Evolutionary conservation across 1,140 invertebrate species (phyloP).

Genomic region (Drosophila ficusphila): DNA sequence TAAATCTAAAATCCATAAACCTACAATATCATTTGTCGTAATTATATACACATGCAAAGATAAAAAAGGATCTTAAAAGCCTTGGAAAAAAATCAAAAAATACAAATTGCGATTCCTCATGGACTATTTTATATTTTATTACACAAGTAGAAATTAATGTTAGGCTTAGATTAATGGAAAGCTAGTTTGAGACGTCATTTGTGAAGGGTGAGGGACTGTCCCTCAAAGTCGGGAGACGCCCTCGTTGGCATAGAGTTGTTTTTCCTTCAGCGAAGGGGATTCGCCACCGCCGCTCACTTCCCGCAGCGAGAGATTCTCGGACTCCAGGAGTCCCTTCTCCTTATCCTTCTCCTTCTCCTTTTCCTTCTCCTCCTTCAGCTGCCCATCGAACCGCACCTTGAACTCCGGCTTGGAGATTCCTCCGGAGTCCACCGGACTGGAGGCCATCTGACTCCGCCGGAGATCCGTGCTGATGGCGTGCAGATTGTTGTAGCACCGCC

Average conservation of each 20-base stretch:
- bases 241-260: conserved; percentile 68
- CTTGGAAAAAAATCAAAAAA: too few species aligned
- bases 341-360: neutral
- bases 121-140: conserved; percentile 7
- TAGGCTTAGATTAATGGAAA: conserved; percentile 23
- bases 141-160: conserved; percentile 10
- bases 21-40: too few species aligned
- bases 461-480: conserved; percentile 62
- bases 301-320: conserved; percentile 19
- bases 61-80: neutral
- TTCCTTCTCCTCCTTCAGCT: neutral
- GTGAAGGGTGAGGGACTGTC: neutral
- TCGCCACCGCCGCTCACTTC: neutral
- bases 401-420: conserved; percentile 17
- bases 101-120: neutral
- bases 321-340: neutral
- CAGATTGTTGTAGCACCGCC: conserved; percentile 89
- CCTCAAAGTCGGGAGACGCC: conserved; percentile 66
- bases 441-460: conserved; percentile 38
- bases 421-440: neutral
- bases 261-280: neutral
- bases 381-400: conserved; percentile 53
- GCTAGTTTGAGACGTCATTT: conserved; percentile 6
- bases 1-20: too few species aligned
- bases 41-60: too few species aligned